These are phyloP conservation scores for Rhadinocentrus ornatus DNA, from an alignment of 2,797 vertebrate species.

Conservation along the genomic window DNA sequence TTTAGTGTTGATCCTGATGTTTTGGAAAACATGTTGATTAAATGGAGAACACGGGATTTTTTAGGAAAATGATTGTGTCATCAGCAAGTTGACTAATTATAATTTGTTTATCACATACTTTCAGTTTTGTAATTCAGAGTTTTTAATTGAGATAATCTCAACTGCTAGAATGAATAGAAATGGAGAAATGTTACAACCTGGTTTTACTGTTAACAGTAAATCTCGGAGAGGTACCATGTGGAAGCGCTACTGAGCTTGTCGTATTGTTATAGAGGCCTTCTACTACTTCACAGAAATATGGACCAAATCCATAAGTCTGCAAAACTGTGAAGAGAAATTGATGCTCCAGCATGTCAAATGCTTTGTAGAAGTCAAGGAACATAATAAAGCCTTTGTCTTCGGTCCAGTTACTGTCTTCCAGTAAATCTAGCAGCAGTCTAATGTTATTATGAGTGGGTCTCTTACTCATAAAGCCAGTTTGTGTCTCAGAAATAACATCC, in stretches of 20 bases:
- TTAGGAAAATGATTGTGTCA: neutral
- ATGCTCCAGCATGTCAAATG: no score
- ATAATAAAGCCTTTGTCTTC: no score
- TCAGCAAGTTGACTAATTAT: neutral
- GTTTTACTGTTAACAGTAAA: neutral
- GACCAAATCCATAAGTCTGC: no score
- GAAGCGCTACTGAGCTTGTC: neutral
- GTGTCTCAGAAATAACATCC: neutral
- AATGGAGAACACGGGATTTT: neutral
- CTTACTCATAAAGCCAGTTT: no score
- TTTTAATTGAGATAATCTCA: neutral
- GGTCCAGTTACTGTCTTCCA: neutral
- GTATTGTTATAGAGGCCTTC: neutral
- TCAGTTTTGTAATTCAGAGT: no score
- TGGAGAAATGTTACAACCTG: neutral
- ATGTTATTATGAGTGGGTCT: no score
- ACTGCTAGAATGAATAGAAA: neutral
- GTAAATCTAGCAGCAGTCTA: no score
- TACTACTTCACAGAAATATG: no score
- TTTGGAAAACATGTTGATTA: neutral
- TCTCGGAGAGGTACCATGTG: neutral
- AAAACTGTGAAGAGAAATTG: no score
- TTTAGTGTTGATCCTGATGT: neutral
- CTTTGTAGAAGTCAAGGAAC: no score
- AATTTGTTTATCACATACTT: neutral